Base-by-base conservation (phyloP, 2,113 vertebrate genomes). In the Odobenus rosmarus region DNA sequence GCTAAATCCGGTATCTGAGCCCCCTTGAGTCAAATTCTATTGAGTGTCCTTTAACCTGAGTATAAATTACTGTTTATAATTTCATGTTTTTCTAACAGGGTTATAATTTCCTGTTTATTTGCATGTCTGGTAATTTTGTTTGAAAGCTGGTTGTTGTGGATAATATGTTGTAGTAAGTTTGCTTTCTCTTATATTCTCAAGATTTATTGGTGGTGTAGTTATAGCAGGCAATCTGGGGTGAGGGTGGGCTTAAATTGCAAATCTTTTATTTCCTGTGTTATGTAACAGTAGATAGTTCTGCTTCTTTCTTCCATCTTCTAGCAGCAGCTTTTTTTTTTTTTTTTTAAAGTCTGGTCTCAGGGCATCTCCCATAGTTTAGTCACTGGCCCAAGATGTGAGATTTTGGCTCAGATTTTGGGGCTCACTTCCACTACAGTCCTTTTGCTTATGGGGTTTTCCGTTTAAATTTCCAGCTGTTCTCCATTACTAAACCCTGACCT, bases 1-100 rank as follows among this genome's bases (percentile, higher is more conserved):
- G 72, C 62, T 61, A 72, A 28, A 72, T 81, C 10, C 49, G 36
- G 2, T 88, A 88, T 36, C 31, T 69, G 16, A 81, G 33, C 23
- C 33, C 51, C 69, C 39, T 59, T 7, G 31, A 71, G 24, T 81
- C 42, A 24, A 51, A 80, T 93, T 87, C 49, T 64, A 77, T 53
- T 80, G 10, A 53, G 4, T 53, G 36, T 80, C 12, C 71, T 94
- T 88, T 72, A 81, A 2, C 24, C 33, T 42, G 31, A 80, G 36
- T 71, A 59, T 49, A 88, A 59, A 46, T 80, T 59, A 49, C 33
- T 85, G 8, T 79, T 59, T 81, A 51, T 59, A 88, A 80, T 94
- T 79, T 93, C 67, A 51, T 92, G 82, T 59, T 92, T 92, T 85
- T 80, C 36, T 87, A 79, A 87, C 31, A 71, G 31, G 39, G 51